phyloP scores from a whole-genome alignment of 2,797 vertebrate species.

The Syndactyla subalaris region DNA sequence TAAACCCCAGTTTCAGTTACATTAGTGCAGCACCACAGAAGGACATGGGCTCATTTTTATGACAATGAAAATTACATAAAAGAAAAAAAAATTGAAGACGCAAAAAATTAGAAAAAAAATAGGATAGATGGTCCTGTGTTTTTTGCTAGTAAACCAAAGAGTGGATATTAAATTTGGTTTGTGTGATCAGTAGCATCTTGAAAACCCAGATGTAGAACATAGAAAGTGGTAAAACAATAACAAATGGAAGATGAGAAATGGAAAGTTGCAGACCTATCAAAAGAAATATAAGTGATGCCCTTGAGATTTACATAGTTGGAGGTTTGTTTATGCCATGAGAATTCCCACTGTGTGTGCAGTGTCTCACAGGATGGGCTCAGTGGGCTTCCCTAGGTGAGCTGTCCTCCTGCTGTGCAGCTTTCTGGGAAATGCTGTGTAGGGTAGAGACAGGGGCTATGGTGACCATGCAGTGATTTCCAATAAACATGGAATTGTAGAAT shows the following conservation, averaged over 20 bases:
- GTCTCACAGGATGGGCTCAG: no score
- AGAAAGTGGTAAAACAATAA: background rate
- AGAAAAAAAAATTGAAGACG: background rate
- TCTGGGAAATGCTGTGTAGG: no score
- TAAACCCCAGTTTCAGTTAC: background rate
- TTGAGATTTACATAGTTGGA: background rate
- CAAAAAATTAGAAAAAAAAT: background rate
- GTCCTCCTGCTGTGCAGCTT: no score
- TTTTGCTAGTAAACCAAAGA: conserved; percentile 6
- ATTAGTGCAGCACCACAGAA: background rate
- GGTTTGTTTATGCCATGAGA: background rate
- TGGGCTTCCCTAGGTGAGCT: no score
- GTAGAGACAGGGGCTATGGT: no score
- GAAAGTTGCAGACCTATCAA: background rate
- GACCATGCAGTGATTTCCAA: no score
- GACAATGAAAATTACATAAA: background rate
- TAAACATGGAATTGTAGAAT: fast-evolving
- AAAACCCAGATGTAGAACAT: background rate
- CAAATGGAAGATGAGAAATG: background rate
- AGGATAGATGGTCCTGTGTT: background rate
- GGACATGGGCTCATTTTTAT: background rate
- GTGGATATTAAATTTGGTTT: conserved; percentile 1
- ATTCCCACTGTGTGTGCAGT: background rate
- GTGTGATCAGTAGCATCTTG: conserved; percentile 8
- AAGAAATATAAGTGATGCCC: background rate